These are phyloP conservation scores for Macaria liturata DNA, from an alignment of 2,888 invertebrate species.

Conservation along the genomic window DNA sequence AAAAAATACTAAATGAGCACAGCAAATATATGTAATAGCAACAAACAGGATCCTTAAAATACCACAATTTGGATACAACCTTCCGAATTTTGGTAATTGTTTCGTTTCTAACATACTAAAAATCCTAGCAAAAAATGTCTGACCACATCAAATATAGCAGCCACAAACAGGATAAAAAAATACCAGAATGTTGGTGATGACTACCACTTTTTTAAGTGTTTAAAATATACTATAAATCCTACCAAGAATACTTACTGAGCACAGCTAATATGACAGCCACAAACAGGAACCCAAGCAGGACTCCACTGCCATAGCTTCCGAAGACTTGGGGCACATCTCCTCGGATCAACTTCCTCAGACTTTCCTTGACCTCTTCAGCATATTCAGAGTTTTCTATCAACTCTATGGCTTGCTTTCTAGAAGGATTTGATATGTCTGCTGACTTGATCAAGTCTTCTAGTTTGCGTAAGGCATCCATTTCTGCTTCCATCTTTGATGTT, in stretches of 20 bases:
- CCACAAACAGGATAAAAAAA: too few relatives aligned
- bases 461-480: slow-evolving; percentile 44
- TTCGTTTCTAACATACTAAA: too few relatives aligned
- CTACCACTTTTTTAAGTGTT: too few relatives aligned
- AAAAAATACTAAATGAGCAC: too few relatives aligned
- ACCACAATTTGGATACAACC: too few relatives aligned
- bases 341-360: slow-evolving; percentile 76
- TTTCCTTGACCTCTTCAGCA: slow-evolving; percentile 85
- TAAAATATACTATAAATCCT: too few relatives aligned
- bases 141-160: too few relatives aligned
- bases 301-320: slow-evolving; percentile 51
- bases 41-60: too few relatives aligned
- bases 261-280: slow-evolving; percentile 59
- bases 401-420: slow-evolving; percentile 81
- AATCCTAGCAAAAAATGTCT: too few relatives aligned
- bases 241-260: slow-evolving; percentile 55
- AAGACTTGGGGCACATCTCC: slow-evolving; percentile 69
- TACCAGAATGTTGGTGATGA: too few relatives aligned
- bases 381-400: slow-evolving; percentile 84
- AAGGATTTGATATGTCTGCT: slow-evolving; percentile 68
- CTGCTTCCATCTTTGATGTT: slow-evolving; percentile 44
- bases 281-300: slow-evolving; percentile 55
- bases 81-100: too few relatives aligned
- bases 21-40: too few relatives aligned
- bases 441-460: slow-evolving; percentile 58